Base-by-base conservation (phyloP, 2,797 vertebrate genomes). In the Malacoctenus gilli region DNA sequence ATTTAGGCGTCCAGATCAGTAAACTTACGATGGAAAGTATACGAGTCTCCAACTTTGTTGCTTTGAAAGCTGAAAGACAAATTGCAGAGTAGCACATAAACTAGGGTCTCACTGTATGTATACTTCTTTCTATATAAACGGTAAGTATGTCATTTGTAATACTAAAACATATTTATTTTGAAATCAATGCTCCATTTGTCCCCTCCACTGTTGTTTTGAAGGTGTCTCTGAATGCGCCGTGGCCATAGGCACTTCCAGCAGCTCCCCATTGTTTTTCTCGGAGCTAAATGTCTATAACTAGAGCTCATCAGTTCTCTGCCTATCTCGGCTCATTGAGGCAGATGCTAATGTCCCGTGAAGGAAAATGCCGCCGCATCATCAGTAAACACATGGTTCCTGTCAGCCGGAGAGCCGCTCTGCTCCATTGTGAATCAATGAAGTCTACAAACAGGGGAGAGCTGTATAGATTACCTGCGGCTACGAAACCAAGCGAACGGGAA, bases 271-370 rank as follows among this genome's bases (percentile, higher is more conserved):
- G 50, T 72, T 77, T 79, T 69, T 74, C 72, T 77, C 49, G 16
- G 49, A 77, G 48, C 55, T 75, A 72, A 83, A 68, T 16, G 18
- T 79, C 59, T 71, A 47, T 59, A 85, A 79, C 67, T 61, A 31
- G 40, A 80, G 59, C 65, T 76, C 77, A 85, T 83, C 67, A 68
- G 62, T 72, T 72, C 69, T 51, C 55, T 57, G 31, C 66, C 53
- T 28, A 46, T 68, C 58, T 52, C 50, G 23, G 70, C 74, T 81
- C 68, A 79, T 58, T 66, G 67, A 75, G 77, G 77, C 72, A 67
- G 72, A 81, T 66, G 77, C 68, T 89, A 89, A 90, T 88, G 89
- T 89, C 67, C 82, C 67, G 56, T 85, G 81, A 87, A 87, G 68
- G 75, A 59, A 75, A 87, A 84, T 77, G 80, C 62, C 36, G 75